These are phyloP conservation scores for Hetaerina titia DNA, from an alignment of 2,888 invertebrate species.

Conservation along the genomic window DNA sequence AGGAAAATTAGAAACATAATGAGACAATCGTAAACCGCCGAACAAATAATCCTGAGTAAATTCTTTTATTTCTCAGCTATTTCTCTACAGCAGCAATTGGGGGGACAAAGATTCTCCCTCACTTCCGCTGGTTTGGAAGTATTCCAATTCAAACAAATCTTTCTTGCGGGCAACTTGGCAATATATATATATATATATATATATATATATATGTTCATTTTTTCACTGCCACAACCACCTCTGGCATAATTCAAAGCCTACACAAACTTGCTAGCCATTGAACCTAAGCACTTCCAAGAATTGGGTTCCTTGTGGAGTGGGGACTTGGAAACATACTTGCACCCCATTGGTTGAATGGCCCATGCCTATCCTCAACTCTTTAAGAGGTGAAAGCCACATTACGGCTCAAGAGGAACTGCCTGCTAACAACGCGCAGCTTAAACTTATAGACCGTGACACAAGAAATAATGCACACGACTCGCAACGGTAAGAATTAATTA, in stretches of 20 bases:
- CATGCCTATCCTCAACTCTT: background rate
- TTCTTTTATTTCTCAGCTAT: background rate
- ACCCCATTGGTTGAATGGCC: background rate
- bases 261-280: background rate
- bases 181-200: background rate
- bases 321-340: background rate
- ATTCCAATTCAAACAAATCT: background rate
- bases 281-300: background rate
- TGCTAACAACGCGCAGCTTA: background rate
- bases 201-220: too few relatives aligned
- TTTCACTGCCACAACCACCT: background rate
- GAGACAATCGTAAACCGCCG: too few relatives aligned
- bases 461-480: background rate
- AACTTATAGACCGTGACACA: background rate
- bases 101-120: background rate
- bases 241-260: background rate
- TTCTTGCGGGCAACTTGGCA: background rate
- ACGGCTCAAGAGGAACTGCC: background rate
- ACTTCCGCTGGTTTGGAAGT: background rate
- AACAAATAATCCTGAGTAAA: too few relatives aligned
- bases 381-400: background rate
- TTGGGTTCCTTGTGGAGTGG: background rate
- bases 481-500: slow-evolving; percentile 16
- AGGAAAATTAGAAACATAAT: too few relatives aligned
- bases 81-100: background rate